Evolutionary conservation across 2,888 invertebrate species (phyloP).

Genomic region (Theretra japonica): DNA sequence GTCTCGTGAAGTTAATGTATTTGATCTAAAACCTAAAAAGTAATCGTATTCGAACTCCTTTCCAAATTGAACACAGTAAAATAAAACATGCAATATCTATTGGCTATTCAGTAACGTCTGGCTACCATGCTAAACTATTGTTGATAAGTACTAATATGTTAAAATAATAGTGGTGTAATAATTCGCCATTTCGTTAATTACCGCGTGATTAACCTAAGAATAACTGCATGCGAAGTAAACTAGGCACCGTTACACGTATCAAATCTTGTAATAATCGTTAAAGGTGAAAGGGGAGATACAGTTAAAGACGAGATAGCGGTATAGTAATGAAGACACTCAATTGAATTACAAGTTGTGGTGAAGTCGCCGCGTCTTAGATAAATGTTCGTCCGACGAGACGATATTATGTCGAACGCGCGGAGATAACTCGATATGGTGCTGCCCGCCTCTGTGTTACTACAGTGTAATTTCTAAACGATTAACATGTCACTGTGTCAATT

Average conservation of each 20-base stretch:
- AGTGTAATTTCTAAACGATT: constrained; percentile 39
- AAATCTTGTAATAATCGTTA: constrained; percentile 28
- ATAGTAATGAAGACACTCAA: constrained; percentile 32
- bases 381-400: constrained; percentile 22
- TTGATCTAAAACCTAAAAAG: no score
- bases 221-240: constrained; percentile 21
- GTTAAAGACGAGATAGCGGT: constrained; percentile 32
- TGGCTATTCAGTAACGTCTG: not conserved
- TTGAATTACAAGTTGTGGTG: constrained; percentile 29
- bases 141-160: no score
- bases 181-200: not conserved
- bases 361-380: constrained; percentile 26
- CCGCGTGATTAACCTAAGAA: not conserved
- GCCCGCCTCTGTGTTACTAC: constrained; percentile 40
- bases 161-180: not conserved
- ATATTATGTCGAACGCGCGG: constrained; percentile 30
- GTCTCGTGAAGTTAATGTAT: no score
- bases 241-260: constrained; percentile 12
- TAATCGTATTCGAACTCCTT: no score
- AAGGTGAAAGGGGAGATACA: constrained; percentile 32
- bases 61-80: no score
- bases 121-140: not conserved
- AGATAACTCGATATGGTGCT: constrained; percentile 44
- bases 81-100: not conserved
- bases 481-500: constrained; percentile 34